Conservation (phyloP, 2,113 vertebrate species). For the Puntigrus tetrazona region DNA sequence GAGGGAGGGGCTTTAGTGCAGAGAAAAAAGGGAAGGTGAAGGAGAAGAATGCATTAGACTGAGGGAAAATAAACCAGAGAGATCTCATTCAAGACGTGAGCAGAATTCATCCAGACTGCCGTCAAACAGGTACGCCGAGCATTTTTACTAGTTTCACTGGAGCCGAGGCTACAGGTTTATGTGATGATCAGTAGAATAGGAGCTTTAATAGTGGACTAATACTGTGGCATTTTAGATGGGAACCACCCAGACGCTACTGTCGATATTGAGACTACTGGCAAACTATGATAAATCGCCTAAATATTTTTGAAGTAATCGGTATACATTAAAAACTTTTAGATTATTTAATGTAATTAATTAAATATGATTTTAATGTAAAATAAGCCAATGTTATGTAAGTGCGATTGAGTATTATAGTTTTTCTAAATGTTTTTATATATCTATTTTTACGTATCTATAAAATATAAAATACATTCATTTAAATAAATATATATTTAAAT, state of each 20-base stretch:
- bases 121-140: slow-evolving; percentile 61
- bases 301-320: background rate
- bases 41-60: slow-evolving; percentile 38
- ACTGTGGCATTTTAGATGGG: background rate
- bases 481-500: background rate
- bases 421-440: background rate
- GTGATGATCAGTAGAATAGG: background rate
- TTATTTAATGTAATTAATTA: background rate
- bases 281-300: background rate
- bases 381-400: background rate
- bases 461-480: too few relatives aligned
- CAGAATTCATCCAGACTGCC: background rate
- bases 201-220: background rate
- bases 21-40: slow-evolving; percentile 61
- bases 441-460: too few relatives aligned
- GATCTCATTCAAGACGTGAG: slow-evolving; percentile 1
- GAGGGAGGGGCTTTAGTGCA: slow-evolving; percentile 65
- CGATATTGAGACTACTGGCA: background rate
- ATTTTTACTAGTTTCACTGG: slow-evolving; percentile 26
- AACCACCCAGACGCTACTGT: background rate
- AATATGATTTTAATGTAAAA: background rate
- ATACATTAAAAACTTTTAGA: background rate
- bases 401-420: background rate
- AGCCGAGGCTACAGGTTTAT: background rate
- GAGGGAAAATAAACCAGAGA: slow-evolving; percentile 38